Evolutionary conservation across 2,113 vertebrate species (phyloP), one percentile per base, ranked within the genome.

Genomic region (Ploceus nigricollis): DNA sequence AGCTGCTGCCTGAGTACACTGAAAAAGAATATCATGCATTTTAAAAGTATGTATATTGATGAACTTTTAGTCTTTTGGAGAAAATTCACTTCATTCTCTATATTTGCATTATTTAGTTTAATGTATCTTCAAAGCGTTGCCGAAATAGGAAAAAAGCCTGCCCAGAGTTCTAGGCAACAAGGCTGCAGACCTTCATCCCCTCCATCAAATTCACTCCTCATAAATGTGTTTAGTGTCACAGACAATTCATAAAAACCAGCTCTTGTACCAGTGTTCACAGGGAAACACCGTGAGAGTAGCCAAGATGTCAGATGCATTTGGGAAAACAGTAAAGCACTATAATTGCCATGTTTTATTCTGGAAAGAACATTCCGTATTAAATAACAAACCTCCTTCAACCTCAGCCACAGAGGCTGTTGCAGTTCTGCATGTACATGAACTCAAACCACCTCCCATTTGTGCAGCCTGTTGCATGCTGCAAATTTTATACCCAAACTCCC

Each of bases 41-140:
- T 24, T 35, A 28, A 22, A 57, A 31, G 33, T 5, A 47, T 1
- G 2, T 1, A 2, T 3, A 61, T 1, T 20, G 6, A 57, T 15
- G 1, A 57, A 76, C 27, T 54, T 39, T 2, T 23, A 47, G 65
- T 17, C 39, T 61, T 56, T 7, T 77, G 31, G 27, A 60, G 4
- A 51, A 80, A 40, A 47, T 53, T 30, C 13, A 86, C 1, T 45
- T 33, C 13, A n/a, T 57, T 61, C 28, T 51, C 21, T 24, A 2
- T 16, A 35, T 40, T 51, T 80, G 24, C 28, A 23, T 53, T 64
- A n/a, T 47, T 65, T 54, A 54, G 12, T 3, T 19, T 5, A 42
- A 33, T 15, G 0, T 5, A 42, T 13, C 16, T 66, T 75, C 33
- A 77, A 69, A 47, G 5, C 4, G 35, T 33, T 42, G 28, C 44